phyloP scores from a whole-genome alignment of 1,140 invertebrate genomes.

The Neotoxoptera formosana region DNA sequence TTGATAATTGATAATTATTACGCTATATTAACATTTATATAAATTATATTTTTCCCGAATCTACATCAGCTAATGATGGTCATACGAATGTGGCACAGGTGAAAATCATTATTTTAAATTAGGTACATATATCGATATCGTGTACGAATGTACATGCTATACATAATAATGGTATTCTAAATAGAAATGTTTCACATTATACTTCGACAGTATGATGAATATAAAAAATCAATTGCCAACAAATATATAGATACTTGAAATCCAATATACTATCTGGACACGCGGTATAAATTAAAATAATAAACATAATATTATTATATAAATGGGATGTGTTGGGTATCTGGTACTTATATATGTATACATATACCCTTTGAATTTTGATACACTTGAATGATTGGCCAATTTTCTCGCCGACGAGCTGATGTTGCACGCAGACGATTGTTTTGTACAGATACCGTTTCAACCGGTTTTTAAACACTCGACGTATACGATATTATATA shows the following conservation, averaged over 20 bases:
- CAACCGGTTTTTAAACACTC: conserved; percentile 47
- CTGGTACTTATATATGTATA: too few species aligned
- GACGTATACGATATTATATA: not conserved
- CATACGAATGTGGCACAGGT: not conserved
- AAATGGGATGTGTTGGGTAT: not conserved
- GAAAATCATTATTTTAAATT: not conserved
- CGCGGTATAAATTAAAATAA: not conserved
- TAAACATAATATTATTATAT: not conserved
- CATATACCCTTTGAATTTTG: conserved; percentile 13
- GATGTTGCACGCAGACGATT: conserved; percentile 36
- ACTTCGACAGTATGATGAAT: not conserved
- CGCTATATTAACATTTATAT: not conserved
- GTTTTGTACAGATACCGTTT: conserved; percentile 43
- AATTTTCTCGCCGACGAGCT: conserved; percentile 41
- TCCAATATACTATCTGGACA: not conserved
- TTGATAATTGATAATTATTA: not conserved
- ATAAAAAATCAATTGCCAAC: not conserved
- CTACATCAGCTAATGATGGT: not conserved
- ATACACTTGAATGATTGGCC: conserved; percentile 47
- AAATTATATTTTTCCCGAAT: not conserved
- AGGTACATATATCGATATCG: not conserved
- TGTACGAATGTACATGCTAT: not conserved
- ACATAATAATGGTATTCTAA: not conserved
- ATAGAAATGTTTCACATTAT: not conserved
- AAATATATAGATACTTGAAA: not conserved